phyloP scores from a whole-genome alignment of 2,113 vertebrate species.

The Sigmodon hispidus region DNA sequence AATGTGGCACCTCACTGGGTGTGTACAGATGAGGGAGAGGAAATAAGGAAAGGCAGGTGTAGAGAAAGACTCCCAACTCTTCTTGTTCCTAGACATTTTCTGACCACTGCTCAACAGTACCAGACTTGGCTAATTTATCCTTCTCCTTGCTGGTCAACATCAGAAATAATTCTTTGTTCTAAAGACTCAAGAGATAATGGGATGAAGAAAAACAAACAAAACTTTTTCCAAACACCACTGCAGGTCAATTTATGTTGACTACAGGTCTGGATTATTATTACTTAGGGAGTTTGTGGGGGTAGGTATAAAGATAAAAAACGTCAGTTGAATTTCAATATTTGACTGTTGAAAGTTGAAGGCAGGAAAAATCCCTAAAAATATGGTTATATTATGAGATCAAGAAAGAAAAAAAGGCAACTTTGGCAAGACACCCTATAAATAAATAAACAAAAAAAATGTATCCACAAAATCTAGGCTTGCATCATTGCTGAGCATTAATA shows the following conservation, averaged over 20 bases:
- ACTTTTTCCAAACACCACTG: background rate
- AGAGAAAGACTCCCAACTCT: background rate
- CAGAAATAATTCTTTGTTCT: conserved; percentile 33
- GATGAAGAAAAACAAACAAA: background rate
- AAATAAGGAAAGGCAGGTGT: background rate
- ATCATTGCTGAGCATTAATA: background rate
- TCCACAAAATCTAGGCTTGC: background rate
- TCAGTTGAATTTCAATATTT: conserved; percentile 6
- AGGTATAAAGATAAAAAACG: background rate
- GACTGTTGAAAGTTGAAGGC: conserved; percentile 6
- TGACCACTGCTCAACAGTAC: background rate
- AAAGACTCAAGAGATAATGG: background rate
- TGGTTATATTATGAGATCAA: background rate
- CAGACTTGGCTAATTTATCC: background rate
- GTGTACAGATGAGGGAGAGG: background rate
- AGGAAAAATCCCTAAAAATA: conserved; percentile 26
- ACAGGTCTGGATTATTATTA: background rate
- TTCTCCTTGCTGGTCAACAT: background rate
- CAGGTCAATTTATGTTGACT: background rate
- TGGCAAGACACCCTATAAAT: conserved; percentile 22
- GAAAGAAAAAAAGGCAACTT: background rate
- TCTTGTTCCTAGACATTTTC: no score
- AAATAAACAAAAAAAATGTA: background rate
- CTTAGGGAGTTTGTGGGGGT: background rate
- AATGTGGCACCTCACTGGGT: background rate